These are phyloP conservation scores for Steinernema scapterisci DNA, from an alignment of 2,888 invertebrate species.

Conservation along the genomic window DNA sequence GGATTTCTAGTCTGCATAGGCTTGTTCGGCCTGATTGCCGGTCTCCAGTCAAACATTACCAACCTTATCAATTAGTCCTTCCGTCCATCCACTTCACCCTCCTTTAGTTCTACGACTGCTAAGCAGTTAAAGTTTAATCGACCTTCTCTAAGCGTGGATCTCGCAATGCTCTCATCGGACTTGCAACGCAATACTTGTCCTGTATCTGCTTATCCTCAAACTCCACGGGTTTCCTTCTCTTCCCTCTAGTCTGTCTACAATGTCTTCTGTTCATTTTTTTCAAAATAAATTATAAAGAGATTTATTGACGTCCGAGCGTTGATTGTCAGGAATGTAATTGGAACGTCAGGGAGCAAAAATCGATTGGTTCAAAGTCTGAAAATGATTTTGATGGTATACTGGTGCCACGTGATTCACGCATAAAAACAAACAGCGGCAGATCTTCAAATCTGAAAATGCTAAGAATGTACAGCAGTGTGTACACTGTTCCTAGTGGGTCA, in stretches of 20 bases:
- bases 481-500: too few species aligned
- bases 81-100: neutral
- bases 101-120: neutral
- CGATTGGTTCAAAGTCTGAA: too few species aligned
- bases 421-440: too few species aligned
- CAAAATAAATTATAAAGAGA: too few species aligned
- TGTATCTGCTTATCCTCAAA: neutral
- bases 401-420: too few species aligned
- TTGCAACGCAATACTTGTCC: neutral
- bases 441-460: too few species aligned
- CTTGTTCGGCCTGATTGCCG: slow-evolving; percentile 53
- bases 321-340: too few species aligned
- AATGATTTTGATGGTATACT: too few species aligned
- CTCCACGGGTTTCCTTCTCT: neutral
- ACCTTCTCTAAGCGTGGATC: slow-evolving; percentile 10
- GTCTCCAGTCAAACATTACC: slow-evolving; percentile 51
- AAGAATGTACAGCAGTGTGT: too few species aligned
- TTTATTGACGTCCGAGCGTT: too few species aligned
- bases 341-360: too few species aligned
- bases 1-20: slow-evolving; percentile 45
- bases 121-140: neutral
- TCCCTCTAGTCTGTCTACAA: neutral
- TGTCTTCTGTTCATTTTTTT: too few species aligned
- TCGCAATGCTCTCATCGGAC: neutral
- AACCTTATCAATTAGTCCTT: slow-evolving; percentile 35